Conservation (phyloP, 2,113 vertebrate genomes). For the Bufo gargarizans region DNA sequence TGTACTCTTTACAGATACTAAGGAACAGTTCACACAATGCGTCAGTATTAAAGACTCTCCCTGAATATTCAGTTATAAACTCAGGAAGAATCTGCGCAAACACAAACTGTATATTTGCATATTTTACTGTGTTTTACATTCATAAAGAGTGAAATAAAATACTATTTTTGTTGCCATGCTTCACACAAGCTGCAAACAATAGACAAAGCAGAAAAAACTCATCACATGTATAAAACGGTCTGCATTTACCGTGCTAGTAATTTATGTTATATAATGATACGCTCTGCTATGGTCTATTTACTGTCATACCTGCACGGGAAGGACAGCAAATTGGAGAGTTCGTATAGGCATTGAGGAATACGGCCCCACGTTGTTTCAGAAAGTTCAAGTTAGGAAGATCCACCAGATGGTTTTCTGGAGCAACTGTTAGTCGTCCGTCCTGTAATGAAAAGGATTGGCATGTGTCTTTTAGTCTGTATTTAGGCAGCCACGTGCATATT, state of each 20-base stretch:
- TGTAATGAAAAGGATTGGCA: conserved; percentile 63
- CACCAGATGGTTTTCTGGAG: conserved; percentile 82
- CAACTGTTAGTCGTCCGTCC: conserved; percentile 93
- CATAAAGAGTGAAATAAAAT: neutral
- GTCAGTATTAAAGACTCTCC: too few species aligned
- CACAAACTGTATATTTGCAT: too few species aligned
- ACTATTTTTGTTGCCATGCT: neutral
- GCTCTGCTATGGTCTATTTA: neutral
- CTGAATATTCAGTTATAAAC: too few species aligned
- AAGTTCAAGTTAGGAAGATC: conserved; percentile 84
- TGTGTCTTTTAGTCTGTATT: neutral
- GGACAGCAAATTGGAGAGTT: conserved; percentile 98
- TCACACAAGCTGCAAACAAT: neutral
- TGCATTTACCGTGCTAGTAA: neutral
- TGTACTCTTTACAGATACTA: too few species aligned
- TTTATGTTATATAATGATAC: neutral
- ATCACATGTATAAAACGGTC: neutral
- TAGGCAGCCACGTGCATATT: neutral
- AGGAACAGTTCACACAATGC: too few species aligned
- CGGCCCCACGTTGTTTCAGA: conserved; percentile 79
- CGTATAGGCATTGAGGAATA: conserved; percentile 90
- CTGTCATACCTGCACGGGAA: conserved; percentile 86
- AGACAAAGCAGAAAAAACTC: neutral
- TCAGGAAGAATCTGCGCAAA: too few species aligned
- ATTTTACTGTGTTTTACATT: neutral